Percentiles rank a stretch among this genome's conserved stretches.
phyloP scores from a whole-genome alignment of 2,797 vertebrate species.

The Cephalopachus bancanus region DNA sequence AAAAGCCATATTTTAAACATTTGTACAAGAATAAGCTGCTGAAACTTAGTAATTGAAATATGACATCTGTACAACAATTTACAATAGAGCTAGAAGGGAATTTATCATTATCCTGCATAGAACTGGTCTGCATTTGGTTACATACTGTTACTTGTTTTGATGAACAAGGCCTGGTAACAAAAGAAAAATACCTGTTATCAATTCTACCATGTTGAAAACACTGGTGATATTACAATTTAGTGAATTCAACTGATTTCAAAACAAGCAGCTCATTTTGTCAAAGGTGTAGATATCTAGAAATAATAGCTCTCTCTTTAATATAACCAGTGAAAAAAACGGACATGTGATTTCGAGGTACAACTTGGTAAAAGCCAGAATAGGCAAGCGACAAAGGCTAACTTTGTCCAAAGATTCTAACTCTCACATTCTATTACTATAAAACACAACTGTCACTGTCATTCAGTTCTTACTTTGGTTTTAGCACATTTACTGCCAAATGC shows the following conservation, averaged over 20 bases:
- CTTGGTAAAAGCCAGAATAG: constrained; percentile 84
- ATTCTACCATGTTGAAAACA: constrained; percentile 85
- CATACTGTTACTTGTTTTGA: constrained; percentile 92
- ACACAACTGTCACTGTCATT: constrained; percentile 81
- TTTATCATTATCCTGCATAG: constrained; percentile 98
- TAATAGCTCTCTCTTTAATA: constrained; percentile 82
- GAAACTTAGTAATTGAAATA: constrained; percentile 94
- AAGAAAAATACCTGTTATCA: constrained; percentile 84
- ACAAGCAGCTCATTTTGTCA: constrained; percentile 82
- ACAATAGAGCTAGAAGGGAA: constrained; percentile 95
- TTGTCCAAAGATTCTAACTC: constrained; percentile 83
- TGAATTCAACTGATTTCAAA: constrained; percentile 86
- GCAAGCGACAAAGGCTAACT: constrained; percentile 85
- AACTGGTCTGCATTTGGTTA: constrained; percentile 98
- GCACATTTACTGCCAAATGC: constrained; percentile 84
- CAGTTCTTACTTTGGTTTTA: constrained; percentile 90
- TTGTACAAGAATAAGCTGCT: constrained; percentile 96
- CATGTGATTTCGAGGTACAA: constrained; percentile 85
- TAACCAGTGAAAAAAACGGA: constrained; percentile 79
- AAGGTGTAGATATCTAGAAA: constrained; percentile 82
- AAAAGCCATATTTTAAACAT: constrained; percentile 94
- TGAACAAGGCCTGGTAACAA: constrained; percentile 91
- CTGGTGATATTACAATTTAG: constrained; percentile 82
- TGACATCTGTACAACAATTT: constrained; percentile 98
- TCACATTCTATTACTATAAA: constrained; percentile 75